These are phyloP conservation scores for Harpegnathos saltator DNA, from an alignment of 1,140 invertebrate species.

Conservation along the genomic window DNA sequence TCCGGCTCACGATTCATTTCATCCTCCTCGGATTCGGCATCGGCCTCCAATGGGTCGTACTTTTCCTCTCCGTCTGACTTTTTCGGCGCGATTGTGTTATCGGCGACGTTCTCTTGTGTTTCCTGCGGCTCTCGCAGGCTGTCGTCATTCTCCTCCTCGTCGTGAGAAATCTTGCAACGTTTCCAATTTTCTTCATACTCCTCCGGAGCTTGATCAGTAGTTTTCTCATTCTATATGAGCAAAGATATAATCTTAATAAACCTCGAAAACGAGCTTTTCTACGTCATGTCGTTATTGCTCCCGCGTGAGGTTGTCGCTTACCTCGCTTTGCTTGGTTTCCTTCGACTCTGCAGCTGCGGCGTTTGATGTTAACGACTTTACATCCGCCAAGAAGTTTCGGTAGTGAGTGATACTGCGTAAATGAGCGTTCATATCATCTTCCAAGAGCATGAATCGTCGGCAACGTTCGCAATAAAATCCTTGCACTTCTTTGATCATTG, in stretches of 20 bases:
- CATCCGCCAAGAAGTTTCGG: constrained; percentile 82
- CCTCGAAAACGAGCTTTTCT: not conserved
- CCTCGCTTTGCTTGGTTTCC: constrained; percentile 68
- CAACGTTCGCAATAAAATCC: constrained; percentile 84
- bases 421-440: constrained; percentile 83
- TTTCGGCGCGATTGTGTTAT: constrained; percentile 67
- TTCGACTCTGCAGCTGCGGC: constrained; percentile 63
- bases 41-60: constrained; percentile 82
- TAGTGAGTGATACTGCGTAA: constrained; percentile 83
- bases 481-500: constrained; percentile 82
- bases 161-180: constrained; percentile 72
- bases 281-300: not conserved
- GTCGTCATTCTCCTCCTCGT: constrained; percentile 67
- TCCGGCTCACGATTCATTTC: constrained; percentile 60
- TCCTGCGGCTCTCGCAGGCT: constrained; percentile 66
- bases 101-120: constrained; percentile 59
- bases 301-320: not conserved
- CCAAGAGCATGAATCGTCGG: constrained; percentile 82
- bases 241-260: not conserved
- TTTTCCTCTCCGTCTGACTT: constrained; percentile 76
- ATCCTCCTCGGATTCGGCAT: constrained; percentile 77
- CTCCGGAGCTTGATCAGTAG: constrained; percentile 56
- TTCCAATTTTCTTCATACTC: constrained; percentile 77
- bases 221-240: constrained; percentile 63
- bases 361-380: constrained; percentile 76